Evolutionary conservation across 2,888 invertebrate species (phyloP).

Genomic region (Belgica antarctica): DNA sequence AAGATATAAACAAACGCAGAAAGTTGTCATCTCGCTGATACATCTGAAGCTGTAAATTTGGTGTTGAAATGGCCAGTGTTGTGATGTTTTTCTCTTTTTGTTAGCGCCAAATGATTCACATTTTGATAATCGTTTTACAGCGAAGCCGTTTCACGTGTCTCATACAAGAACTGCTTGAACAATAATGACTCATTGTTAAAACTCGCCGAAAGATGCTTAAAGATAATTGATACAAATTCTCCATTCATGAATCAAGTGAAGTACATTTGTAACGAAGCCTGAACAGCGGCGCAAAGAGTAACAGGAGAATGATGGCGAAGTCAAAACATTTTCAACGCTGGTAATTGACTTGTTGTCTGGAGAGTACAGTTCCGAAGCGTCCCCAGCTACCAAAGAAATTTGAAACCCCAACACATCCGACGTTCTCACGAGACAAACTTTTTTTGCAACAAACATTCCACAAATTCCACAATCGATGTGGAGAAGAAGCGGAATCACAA

Average conservation of each 20-base stretch:
- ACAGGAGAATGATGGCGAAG: neutral
- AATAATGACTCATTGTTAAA: slow-evolving; percentile 18
- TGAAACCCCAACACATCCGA: neutral
- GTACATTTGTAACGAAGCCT: neutral
- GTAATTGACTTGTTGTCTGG: neutral
- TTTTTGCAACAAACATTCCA: neutral
- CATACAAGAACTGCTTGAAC: neutral
- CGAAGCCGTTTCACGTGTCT: neutral
- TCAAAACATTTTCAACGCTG: neutral
- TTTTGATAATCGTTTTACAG: neutral
- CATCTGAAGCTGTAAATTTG: neutral
- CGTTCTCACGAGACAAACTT: neutral
- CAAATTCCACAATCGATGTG: neutral
- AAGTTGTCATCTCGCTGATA: neutral
- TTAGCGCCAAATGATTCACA: neutral
- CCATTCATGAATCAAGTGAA: neutral
- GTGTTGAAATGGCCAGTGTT: neutral
- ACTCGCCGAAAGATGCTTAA: neutral
- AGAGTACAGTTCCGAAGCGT: neutral
- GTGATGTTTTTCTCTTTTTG: neutral
- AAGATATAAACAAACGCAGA: slow-evolving; percentile 5
- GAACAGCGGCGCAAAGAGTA: too few relatives aligned
- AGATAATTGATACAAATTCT: slow-evolving; percentile 21
- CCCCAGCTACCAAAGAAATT: neutral
- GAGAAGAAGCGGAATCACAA: neutral